Conservation (phyloP, 2,113 vertebrate genomes). For the Corythornis vintsioides region DNA sequence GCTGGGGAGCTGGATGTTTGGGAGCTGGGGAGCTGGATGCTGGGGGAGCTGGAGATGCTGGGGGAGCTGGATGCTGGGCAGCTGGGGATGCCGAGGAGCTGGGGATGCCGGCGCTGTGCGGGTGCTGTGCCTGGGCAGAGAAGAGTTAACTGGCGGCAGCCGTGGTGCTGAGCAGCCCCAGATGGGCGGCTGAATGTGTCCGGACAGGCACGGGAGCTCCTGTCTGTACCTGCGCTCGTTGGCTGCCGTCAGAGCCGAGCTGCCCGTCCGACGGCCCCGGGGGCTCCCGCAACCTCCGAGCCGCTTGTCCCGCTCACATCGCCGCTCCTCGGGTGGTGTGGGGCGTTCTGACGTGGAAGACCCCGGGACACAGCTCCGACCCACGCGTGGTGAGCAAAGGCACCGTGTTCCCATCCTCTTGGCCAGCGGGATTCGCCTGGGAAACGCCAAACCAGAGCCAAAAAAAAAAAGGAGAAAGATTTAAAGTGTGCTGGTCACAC, state of each 20-base stretch:
- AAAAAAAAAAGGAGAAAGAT: background rate
- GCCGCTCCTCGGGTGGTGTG: no score
- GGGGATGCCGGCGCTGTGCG: background rate
- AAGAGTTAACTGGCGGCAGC: background rate
- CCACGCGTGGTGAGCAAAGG: no score
- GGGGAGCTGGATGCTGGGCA: background rate
- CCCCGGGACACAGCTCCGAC: no score
- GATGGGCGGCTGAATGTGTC: background rate
- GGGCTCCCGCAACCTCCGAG: no score
- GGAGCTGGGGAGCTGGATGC: no score
- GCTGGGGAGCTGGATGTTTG: no score
- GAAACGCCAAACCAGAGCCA: background rate
- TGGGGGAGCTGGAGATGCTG: background rate
- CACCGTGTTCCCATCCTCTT: no score
- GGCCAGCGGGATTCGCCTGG: background rate
- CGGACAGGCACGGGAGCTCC: slow-evolving; percentile 20
- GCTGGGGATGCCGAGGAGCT: background rate
- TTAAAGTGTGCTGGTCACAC: background rate
- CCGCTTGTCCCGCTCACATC: no score
- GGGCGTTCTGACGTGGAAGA: no score
- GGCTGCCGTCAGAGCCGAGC: background rate
- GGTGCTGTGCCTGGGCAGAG: background rate
- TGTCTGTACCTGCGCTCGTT: background rate
- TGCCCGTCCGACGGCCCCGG: background rate
- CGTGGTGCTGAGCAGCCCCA: background rate